These are phyloP conservation scores for Drosophila pectinifera DNA, from an alignment of 1,140 invertebrate species.

Conservation along the genomic window DNA sequence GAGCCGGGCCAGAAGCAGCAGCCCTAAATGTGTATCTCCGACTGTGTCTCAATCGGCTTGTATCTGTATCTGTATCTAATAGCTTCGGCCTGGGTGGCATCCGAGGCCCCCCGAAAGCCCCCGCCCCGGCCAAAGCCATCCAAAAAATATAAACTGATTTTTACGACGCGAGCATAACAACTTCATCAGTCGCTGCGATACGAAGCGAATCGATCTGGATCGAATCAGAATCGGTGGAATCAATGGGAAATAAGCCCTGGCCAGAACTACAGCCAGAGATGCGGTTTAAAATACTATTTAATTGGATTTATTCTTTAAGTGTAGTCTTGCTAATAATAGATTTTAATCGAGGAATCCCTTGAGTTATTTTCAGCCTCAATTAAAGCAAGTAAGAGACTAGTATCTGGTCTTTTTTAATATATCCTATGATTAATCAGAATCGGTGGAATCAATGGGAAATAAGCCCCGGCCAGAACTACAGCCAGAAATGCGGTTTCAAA, in stretches of 20 bases:
- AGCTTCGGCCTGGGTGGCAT: slow-evolving; percentile 64
- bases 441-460: slow-evolving; percentile 2
- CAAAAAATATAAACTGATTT: slow-evolving; percentile 40
- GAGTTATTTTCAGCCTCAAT: too few relatives aligned
- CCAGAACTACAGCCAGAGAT: neutral
- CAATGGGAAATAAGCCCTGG: slow-evolving; percentile 1
- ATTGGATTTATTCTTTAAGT: neutral
- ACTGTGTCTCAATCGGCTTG: slow-evolving; percentile 1
- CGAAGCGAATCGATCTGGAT: slow-evolving; percentile 29
- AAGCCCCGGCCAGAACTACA: neutral
- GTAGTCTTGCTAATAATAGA: neutral
- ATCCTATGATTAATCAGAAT: too few relatives aligned
- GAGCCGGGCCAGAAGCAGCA: slow-evolving; percentile 20
- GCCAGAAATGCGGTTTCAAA: neutral
- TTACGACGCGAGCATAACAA: slow-evolving; percentile 37
- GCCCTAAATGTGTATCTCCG: slow-evolving; percentile 12
- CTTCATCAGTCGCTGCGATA: slow-evolving; percentile 21
- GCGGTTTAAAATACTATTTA: neutral
- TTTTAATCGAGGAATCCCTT: neutral
- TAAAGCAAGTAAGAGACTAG: too few relatives aligned
- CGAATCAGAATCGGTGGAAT: slow-evolving; percentile 15
- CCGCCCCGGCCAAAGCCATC: slow-evolving; percentile 3
- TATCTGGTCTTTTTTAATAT: too few relatives aligned
- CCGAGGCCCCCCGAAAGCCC: slow-evolving; percentile 32
- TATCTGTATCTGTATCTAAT: slow-evolving; percentile 32